Evolutionary conservation across 2,797 vertebrate genomes (phyloP).

Genomic region (Macropus fuliginosus): DNA sequence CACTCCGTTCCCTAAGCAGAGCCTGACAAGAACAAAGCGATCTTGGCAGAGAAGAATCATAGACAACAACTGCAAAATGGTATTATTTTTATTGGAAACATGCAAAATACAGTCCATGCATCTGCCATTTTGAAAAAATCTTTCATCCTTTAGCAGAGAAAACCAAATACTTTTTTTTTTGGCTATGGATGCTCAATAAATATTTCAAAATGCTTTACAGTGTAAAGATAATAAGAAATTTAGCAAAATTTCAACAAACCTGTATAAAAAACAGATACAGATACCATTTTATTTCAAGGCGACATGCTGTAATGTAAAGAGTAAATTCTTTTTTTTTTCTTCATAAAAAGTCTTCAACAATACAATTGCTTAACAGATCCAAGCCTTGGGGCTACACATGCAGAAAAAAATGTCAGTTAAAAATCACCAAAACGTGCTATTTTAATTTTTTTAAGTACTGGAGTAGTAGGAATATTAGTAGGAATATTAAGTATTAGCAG

Average conservation of each 20-base stretch:
- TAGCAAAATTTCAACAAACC: constrained; percentile 97
- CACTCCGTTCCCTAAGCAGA: constrained; percentile 48
- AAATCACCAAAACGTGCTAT: constrained; percentile 89
- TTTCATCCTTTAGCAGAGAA: constrained; percentile 87
- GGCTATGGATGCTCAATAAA: constrained; percentile 86
- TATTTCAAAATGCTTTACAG: constrained; percentile 95
- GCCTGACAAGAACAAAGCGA: constrained; percentile 66
- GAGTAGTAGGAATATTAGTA: constrained; percentile 80
- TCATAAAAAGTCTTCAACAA: constrained; percentile 88
- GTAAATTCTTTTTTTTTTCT: constrained; percentile 81
- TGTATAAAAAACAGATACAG: constrained; percentile 95
- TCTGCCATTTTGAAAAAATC: constrained; percentile 86
- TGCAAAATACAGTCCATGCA: constrained; percentile 97
- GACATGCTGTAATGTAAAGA: constrained; percentile 92
- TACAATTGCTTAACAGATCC: constrained; percentile 86
- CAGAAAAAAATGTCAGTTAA: constrained; percentile 87
- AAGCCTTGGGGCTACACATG: constrained; percentile 90
- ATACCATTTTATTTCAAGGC: constrained; percentile 88
- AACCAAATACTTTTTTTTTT: constrained; percentile 84
- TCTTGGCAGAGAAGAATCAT: constrained; percentile 79
- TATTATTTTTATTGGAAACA: constrained; percentile 93
- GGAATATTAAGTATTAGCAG: constrained; percentile 75
- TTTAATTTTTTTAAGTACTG: constrained; percentile 82
- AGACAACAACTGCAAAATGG: constrained; percentile 86
- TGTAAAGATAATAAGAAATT: constrained; percentile 99